A percentile compares a stretch with the other conserved stretches of the same genome.
These are phyloP conservation scores for Erynnis tages DNA, from an alignment of 2,888 invertebrate genomes.

Conservation along the genomic window DNA sequence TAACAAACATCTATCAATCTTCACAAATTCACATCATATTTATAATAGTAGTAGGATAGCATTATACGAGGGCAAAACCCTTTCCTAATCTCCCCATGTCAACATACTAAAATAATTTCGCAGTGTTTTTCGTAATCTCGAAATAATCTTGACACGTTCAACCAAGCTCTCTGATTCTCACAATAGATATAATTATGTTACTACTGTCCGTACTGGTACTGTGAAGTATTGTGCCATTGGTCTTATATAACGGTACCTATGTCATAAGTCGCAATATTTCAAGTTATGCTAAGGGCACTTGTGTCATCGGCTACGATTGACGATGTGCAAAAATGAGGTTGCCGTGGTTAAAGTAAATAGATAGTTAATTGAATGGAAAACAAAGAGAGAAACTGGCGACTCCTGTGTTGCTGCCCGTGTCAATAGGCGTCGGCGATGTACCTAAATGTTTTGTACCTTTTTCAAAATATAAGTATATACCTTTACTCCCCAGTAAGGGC, in stretches of 20 bases:
- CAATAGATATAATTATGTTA: conserved; percentile 12
- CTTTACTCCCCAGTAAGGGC: too few relatives aligned
- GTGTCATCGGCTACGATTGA: not conserved
- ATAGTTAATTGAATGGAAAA: too few relatives aligned
- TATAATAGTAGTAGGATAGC: too few relatives aligned
- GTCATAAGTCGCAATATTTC: conserved; percentile 12
- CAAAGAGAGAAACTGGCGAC: too few relatives aligned
- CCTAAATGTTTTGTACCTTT: too few relatives aligned
- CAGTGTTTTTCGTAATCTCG: conserved; percentile 11
- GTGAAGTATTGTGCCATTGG: conserved; percentile 13
- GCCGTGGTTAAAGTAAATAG: too few relatives aligned
- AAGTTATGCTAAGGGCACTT: not conserved
- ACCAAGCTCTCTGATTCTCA: conserved; percentile 20
- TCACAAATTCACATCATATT: too few relatives aligned
- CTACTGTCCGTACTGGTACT: conserved; percentile 12
- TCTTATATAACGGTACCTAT: conserved; percentile 17
- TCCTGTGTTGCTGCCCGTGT: too few relatives aligned
- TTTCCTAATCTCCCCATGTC: conserved; percentile 1
- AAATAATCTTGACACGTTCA: conserved; percentile 17
- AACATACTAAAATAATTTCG: conserved; percentile 12
- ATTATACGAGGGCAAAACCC: too few relatives aligned
- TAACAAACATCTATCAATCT: too few relatives aligned
- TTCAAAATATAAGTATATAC: too few relatives aligned
- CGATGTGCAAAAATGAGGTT: not conserved
- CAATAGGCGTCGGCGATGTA: too few relatives aligned